These are phyloP conservation scores for Corythornis vintsioides DNA, from an alignment of 2,113 vertebrate genomes.

Conservation along the genomic window DNA sequence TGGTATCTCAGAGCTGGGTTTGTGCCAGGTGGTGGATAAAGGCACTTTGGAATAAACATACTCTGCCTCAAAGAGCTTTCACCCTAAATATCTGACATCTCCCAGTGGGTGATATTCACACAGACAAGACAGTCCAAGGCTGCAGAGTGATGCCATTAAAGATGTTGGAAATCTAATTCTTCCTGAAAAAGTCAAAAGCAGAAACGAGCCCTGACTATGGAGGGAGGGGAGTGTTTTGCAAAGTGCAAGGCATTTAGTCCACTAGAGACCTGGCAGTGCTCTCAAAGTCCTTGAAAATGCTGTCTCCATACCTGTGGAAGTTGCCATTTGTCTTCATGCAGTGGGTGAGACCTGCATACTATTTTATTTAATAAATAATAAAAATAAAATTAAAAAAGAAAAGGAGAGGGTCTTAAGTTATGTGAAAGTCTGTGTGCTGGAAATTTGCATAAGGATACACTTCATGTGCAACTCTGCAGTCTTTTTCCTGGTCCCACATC, in stretches of 20 bases:
- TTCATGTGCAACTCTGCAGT: neutral
- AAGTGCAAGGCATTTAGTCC: neutral
- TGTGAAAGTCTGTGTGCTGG: neutral
- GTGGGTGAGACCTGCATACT: neutral
- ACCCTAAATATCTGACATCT: neutral
- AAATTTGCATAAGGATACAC: neutral
- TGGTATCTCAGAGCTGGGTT: neutral
- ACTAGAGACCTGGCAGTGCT: neutral
- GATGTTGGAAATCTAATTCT: neutral
- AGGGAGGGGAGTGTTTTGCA: neutral
- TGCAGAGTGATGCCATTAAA: neutral
- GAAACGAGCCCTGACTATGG: neutral
- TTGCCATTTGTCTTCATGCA: neutral
- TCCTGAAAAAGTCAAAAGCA: neutral
- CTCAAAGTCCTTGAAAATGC: neutral
- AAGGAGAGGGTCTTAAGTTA: neutral
- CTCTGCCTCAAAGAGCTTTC: neutral
- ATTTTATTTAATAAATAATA: neutral
- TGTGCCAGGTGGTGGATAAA: neutral
- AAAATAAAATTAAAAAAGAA: neutral
- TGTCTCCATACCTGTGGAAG: neutral
- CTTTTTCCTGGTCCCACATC: neutral
- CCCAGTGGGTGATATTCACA: neutral
- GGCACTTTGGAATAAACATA: neutral
- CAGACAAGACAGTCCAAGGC: neutral